Base-by-base conservation (phyloP, 2,797 vertebrate genomes). In the Lacerta bilineata region DNA sequence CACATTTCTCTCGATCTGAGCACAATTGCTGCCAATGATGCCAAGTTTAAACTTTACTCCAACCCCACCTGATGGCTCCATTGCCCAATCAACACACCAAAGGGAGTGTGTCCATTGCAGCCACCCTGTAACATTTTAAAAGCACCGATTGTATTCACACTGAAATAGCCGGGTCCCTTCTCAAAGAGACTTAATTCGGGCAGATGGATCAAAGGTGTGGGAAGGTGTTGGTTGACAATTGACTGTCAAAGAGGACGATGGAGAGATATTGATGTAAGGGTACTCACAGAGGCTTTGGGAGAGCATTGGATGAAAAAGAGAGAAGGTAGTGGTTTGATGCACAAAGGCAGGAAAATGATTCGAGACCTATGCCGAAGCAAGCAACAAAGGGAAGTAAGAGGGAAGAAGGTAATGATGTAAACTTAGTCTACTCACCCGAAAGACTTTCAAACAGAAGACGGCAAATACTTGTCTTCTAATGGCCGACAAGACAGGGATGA, bases 1-100 rank as follows among this genome's bases (percentile, higher is more conserved):
- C 64, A 66, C n/a, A 75, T 61, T 72, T 17, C 50, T 72, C 83
- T 84, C 74, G n/a, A 75, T 55, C 27, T 41, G 36, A 84, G 71
- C 76, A 79, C 27, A 64, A 36, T 64, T 64, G 55, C 59, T 82
- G 27, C 50, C 43, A 69, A 80, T 29, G 18, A 43, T 41, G 20
- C 50, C 55, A 13, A 50, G 18, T 81, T 81, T 81, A n/a, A 25
- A 64, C 23, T 43, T 87, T 36, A 11, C 29, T 2, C 23, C 20
- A 15, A 46, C 55, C 8, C 66, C 79, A 17, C 27, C 29, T 25
- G 17, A 9, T 61, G 8, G 43, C 13, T 66, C 27, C 46, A 55
- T 78, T 66, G 5, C 23, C 20, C 55, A 43, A 13, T 59, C 46
- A 29, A 55, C 29, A 20, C 36, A 29, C 20, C 10, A 55, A 41